phyloP scores from a whole-genome alignment of 2,113 vertebrate species.

The Fulmarus glacialis region DNA sequence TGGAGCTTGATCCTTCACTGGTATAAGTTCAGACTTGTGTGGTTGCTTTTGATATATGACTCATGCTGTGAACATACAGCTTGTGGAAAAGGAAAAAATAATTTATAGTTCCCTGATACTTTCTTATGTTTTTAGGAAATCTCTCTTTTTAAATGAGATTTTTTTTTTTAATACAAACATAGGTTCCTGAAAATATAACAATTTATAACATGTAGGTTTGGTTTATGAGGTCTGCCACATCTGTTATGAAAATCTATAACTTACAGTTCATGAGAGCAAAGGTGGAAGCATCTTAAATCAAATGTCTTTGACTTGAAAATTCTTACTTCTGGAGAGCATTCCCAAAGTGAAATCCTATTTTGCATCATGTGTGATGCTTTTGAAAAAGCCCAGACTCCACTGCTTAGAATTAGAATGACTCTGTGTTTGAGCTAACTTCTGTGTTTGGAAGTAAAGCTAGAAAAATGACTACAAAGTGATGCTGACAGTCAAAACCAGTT shows the following conservation, averaged over 20 bases:
- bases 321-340: conserved; percentile 44
- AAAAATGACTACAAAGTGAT: neutral
- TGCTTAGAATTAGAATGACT: neutral
- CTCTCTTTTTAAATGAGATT: neutral
- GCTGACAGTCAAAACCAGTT: conserved; percentile 19
- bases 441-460: neutral
- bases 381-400: neutral
- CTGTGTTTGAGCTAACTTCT: neutral
- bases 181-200: conserved; percentile 56
- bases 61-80: conserved; percentile 4
- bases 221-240: conserved; percentile 57
- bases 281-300: conserved; percentile 40
- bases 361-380: neutral
- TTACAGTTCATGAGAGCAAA: conserved; percentile 52
- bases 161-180: neutral
- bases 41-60: conserved; percentile 8
- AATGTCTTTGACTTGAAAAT: conserved; percentile 62
- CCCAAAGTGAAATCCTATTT: conserved; percentile 23
- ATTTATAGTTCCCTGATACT: neutral
- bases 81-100: neutral
- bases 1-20: neutral
- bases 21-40: neutral
- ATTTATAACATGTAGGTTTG: conserved; percentile 49
- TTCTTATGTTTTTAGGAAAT: neutral
- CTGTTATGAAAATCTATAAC: conserved; percentile 56